A percentile compares a stretch with the other conserved stretches of the same genome.
Evolutionary conservation across 2,797 vertebrate species (phyloP).

Genomic region (Phoebastria nigripes): DNA sequence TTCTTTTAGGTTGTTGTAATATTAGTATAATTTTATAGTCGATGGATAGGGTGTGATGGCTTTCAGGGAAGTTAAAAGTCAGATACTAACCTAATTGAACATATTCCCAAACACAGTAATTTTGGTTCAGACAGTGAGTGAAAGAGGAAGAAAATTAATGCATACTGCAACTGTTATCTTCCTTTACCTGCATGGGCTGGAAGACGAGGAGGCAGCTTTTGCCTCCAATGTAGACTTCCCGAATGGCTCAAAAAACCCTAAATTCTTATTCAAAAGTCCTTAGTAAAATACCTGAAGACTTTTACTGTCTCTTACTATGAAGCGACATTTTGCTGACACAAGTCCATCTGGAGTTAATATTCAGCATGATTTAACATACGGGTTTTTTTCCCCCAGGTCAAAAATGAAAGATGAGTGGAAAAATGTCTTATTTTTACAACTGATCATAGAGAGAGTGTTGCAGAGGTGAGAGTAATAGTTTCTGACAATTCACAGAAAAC

Average conservation of each 20-base stretch:
- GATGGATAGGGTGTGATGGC: not conserved
- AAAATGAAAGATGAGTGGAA: not conserved
- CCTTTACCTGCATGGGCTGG: not conserved
- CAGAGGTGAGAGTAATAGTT: slow-evolving; percentile 9
- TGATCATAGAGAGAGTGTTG: not conserved
- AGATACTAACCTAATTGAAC: not conserved
- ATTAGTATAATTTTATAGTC: not conserved
- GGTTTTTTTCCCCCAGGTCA: not conserved
- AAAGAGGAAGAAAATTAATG: not conserved
- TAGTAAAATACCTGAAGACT: not conserved
- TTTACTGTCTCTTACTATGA: not conserved
- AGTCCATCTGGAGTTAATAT: not conserved
- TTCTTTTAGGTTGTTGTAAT: not conserved
- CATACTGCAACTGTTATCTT: not conserved
- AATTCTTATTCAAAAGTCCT: not conserved
- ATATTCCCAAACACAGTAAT: not conserved
- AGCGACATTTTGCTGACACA: not conserved
- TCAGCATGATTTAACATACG: not conserved
- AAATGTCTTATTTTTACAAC: not conserved
- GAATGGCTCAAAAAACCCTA: not conserved
- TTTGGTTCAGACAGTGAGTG: not conserved
- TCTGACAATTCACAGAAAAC: not conserved
- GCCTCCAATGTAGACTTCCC: not conserved
- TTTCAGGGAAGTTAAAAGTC: not conserved
- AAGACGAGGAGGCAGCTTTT: not conserved